Conservation (phyloP, 2,797 vertebrate genomes). For the Danio tinwini region DNA sequence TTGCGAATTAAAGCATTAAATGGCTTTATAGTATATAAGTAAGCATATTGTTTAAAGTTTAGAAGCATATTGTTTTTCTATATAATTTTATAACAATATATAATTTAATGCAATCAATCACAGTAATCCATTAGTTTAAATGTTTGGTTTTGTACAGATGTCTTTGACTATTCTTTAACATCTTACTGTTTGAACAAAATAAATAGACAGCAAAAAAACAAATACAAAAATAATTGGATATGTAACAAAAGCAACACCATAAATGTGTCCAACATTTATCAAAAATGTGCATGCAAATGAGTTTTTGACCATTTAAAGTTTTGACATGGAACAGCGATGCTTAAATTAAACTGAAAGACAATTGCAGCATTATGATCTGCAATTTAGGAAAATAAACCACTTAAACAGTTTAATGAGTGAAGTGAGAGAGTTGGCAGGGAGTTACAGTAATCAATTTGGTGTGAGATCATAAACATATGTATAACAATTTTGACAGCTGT, state of each 20-base stretch:
- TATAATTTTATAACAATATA: neutral
- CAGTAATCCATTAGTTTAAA: neutral
- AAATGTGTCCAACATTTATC: neutral
- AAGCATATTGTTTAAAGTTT: no score
- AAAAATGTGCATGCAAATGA: neutral
- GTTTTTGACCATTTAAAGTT: neutral
- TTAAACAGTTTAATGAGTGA: slow-evolving; percentile 9
- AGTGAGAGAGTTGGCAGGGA: neutral
- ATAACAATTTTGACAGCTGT: neutral
- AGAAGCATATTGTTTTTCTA: neutral
- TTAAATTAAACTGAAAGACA: neutral
- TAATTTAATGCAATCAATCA: neutral
- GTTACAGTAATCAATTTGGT: neutral
- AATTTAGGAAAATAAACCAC: neutral
- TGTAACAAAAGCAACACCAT: neutral
- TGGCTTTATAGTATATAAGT: no score
- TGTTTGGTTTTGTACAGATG: neutral
- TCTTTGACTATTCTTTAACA: no score
- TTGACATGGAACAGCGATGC: neutral
- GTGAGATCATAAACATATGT: neutral
- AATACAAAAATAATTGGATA: neutral
- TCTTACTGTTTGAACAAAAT: neutral
- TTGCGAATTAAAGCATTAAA: neutral
- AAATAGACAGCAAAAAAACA: neutral
- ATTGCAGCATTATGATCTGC: neutral